Evolutionary conservation across 2,113 vertebrate genomes (phyloP), one percentile per base, ranked within the genome.

Genomic region (Leptosomus discolor): DNA sequence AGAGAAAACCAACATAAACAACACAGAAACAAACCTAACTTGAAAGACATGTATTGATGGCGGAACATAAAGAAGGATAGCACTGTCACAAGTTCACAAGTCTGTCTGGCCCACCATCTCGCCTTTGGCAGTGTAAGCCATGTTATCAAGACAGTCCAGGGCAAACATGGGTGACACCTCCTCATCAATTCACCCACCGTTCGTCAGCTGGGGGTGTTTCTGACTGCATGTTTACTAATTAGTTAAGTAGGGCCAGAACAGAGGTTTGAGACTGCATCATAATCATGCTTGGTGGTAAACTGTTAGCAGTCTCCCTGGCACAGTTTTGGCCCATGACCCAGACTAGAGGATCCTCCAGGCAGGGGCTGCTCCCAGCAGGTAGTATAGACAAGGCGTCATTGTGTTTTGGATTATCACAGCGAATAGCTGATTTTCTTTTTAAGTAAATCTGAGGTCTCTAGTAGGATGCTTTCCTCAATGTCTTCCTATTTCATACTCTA

Each of bases 1-100:
- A 81, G 60, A 97, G 51, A 96, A 97, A 95, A 29, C 4, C 43
- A 96, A 61, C 96, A 88, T 87, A 54, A 90, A 70, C 85, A 94
- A 96, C 76, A 82, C 22, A 84, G 63, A 71, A 88, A 81, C 34
- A 78, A 41, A 50, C 6, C 5, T 17, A 43, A 29, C 8, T 63
- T 4, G 0, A 24, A 51, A 69, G 45, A 82, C 58, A 73, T 64
- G 29, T 2, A 6, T 23, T 15, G 54, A 11, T 60, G 23, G 30
- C 36, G 21, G 27, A 88, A 50, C 61, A 57, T 11, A 34, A 68
- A 29, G 53, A 81, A 77, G 8, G 30, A 29, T 54, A 46, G 24
- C 34, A 37, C 8, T 2, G 0, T 43, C 30, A 63, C 50, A 60
- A 36, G 8, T 67, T n/a, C 58, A 67, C 61, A 68, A 34, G 9